Percentiles rank a stretch among this genome's conserved stretches.
Conservation (phyloP, 2,113 vertebrate species). For the Lagenorhynchus albirostris region DNA sequence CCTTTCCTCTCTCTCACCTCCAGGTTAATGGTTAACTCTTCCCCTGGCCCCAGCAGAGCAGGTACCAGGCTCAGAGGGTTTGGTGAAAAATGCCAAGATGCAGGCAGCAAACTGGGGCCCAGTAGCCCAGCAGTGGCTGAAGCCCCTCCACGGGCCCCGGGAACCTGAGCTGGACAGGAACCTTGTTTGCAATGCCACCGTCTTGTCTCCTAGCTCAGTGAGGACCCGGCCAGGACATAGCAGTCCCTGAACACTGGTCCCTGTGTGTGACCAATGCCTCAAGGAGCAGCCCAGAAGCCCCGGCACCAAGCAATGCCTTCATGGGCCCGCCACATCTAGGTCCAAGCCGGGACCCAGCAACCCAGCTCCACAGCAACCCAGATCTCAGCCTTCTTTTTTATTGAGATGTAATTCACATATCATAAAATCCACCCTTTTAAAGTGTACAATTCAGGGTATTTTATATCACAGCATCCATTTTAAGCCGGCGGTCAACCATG, state of each 20-base stretch:
- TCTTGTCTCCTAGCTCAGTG: not conserved
- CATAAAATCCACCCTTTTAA: not conserved
- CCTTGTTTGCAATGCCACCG: not conserved
- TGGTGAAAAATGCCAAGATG: constrained; percentile 1
- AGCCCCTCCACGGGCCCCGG: not conserved
- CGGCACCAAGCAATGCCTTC: not conserved
- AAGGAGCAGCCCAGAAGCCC: not conserved
- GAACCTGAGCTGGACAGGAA: not conserved
- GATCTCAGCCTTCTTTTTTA: not conserved
- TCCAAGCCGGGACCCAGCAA: not conserved
- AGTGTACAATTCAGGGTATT: not conserved
- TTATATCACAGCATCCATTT: not conserved
- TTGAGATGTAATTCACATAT: not conserved
- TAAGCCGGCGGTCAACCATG: not conserved
- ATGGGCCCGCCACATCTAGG: not conserved
- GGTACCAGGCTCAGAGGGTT: constrained; percentile 26
- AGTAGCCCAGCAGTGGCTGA: not conserved
- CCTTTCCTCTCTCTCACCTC: constrained; percentile 3
- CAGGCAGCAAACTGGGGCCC: not conserved
- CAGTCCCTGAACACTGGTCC: not conserved
- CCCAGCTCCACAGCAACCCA: not conserved
- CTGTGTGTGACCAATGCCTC: not conserved
- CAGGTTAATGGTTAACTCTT: constrained; percentile 64
- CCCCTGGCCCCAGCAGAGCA: not conserved
- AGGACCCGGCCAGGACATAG: not conserved